Evolutionary conservation across 2,888 invertebrate genomes (phyloP).

Genomic region (Chironomus riparius): DNA sequence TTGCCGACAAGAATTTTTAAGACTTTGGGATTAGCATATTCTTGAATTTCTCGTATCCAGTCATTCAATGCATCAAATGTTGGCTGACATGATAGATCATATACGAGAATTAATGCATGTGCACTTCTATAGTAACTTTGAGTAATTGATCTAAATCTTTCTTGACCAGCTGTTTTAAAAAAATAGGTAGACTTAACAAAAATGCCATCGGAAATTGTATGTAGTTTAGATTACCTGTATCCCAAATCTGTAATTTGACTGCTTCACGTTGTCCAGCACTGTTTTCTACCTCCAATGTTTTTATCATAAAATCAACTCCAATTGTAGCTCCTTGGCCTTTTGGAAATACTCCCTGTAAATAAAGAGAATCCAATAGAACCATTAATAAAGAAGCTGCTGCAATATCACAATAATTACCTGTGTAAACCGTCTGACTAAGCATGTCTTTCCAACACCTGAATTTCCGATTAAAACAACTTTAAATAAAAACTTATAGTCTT

Average conservation of each 20-base stretch:
- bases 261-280: conserved; percentile 12
- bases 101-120: conserved; percentile 91
- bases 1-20: conserved; percentile 55
- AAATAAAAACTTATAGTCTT: conserved; percentile 98
- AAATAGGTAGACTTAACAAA: too few relatives aligned
- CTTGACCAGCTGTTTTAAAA: conserved; percentile 92
- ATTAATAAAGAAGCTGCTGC: too few relatives aligned
- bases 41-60: conserved; percentile 95
- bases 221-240: conserved; percentile 46
- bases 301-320: conserved; percentile 95
- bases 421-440: conserved; percentile 91
- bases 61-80: conserved; percentile 95
- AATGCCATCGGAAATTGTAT: too few relatives aligned
- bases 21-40: conserved; percentile 84
- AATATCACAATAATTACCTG: too few relatives aligned
- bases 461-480: conserved; percentile 98
- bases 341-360: conserved; percentile 95
- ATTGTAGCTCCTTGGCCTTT: conserved; percentile 98
- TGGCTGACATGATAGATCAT: conserved; percentile 95
- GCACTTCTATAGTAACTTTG: conserved; percentile 97
- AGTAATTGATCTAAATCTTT: conserved; percentile 92
- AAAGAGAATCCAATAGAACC: too few relatives aligned
- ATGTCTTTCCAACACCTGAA: conserved; percentile 97
- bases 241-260: conserved; percentile 90
- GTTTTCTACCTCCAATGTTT: conserved; percentile 93